Conservation (phyloP, 2,888 invertebrate genomes). For the Coleophora flavipennella region DNA sequence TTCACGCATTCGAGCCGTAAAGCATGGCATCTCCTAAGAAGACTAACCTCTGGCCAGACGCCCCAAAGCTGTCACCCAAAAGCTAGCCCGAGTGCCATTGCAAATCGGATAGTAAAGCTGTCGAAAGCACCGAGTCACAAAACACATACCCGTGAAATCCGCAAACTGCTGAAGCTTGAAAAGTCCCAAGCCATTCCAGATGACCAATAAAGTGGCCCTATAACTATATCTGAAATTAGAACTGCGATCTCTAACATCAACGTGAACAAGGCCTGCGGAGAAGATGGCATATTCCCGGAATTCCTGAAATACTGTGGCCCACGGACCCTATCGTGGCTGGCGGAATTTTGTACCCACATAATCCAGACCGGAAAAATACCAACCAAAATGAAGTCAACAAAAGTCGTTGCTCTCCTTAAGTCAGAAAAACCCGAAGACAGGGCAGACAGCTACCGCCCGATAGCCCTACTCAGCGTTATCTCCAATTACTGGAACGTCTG, state of each 20-base stretch:
- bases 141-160: background rate
- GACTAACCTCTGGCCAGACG: too few species aligned
- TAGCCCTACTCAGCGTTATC: background rate
- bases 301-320: background rate
- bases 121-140: slow-evolving; percentile 3
- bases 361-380: background rate
- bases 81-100: slow-evolving; percentile 1
- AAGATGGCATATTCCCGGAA: slow-evolving; percentile 3
- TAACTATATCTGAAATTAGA: background rate
- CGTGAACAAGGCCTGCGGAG: slow-evolving; percentile 1
- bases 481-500: background rate
- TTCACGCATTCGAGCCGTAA: slow-evolving; percentile 2
- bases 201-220: background rate
- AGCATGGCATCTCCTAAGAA: background rate
- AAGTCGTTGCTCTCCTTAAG: background rate
- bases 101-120: too few species aligned
- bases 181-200: background rate
- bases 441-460: background rate
- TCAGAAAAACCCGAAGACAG: background rate
- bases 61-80: too few species aligned
- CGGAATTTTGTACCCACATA: background rate
- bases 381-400: background rate
- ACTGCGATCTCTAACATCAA: too few species aligned
- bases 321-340: background rate
- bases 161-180: background rate